These are phyloP conservation scores for Drosophila malerkotliana DNA, from an alignment of 1,140 invertebrate species.

Conservation along the genomic window DNA sequence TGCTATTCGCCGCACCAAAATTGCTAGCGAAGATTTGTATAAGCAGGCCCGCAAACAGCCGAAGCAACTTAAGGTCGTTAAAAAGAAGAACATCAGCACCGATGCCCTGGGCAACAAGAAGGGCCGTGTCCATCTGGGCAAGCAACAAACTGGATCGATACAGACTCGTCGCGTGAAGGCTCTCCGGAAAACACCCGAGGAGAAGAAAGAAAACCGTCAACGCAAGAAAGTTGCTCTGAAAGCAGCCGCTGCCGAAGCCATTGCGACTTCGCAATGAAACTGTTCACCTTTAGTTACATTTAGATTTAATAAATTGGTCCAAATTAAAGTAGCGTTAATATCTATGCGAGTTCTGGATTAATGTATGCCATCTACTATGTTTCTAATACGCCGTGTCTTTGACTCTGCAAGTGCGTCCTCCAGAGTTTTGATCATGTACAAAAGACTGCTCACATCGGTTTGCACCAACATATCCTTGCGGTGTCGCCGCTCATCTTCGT, in stretches of 20 bases:
- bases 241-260: constrained; percentile 61
- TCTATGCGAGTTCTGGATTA: constrained; percentile 49
- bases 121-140: constrained; percentile 96
- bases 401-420: constrained; percentile 77
- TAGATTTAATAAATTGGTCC: constrained; percentile 79
- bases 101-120: constrained; percentile 95
- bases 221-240: constrained; percentile 84
- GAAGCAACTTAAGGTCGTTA: constrained; percentile 91
- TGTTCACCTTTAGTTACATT: constrained; percentile 46
- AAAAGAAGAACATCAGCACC: constrained; percentile 95
- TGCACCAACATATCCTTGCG: constrained; percentile 76
- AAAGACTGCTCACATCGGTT: constrained; percentile 70
- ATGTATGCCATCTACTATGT: constrained; percentile 76
- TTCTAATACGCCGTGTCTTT: constrained; percentile 72
- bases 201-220: constrained; percentile 87
- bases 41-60: constrained; percentile 94
- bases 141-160: constrained; percentile 93
- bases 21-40: constrained; percentile 96
- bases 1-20: constrained; percentile 91
- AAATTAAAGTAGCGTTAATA: constrained; percentile 62
- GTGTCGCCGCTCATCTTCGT: constrained; percentile 71
- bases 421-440: constrained; percentile 73
- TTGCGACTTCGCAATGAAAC: constrained; percentile 38
- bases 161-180: constrained; percentile 98
- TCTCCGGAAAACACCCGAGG: constrained; percentile 90